phyloP scores from a whole-genome alignment of 2,113 vertebrate species.

The Macquaria ambigua region DNA sequence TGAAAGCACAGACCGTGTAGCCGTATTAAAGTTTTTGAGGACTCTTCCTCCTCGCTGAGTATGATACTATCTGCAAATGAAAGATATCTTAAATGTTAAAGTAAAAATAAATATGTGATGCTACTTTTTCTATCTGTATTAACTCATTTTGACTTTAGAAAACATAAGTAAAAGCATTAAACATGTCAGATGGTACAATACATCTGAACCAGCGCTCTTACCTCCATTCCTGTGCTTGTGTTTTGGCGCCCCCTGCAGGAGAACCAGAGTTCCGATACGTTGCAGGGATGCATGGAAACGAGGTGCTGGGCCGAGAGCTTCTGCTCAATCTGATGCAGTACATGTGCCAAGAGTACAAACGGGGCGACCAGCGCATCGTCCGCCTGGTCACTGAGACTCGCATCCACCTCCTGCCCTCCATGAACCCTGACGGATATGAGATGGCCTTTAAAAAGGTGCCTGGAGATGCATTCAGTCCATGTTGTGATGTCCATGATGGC shows the following conservation, averaged over 20 bases:
- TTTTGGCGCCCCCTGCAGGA: constrained; percentile 82
- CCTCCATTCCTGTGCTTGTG: not conserved
- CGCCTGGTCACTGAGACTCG: constrained; percentile 90
- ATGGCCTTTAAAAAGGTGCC: constrained; percentile 90
- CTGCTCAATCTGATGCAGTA: constrained; percentile 94
- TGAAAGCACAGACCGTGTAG: not conserved
- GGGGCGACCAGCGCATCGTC: constrained; percentile 88
- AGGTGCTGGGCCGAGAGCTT: constrained; percentile 92
- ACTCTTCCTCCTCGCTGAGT: not conserved
- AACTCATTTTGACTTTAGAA: not conserved
- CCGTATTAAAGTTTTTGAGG: not conserved
- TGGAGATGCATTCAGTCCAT: too few relatives aligned
- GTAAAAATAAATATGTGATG: not conserved
- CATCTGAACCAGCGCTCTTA: too few relatives aligned
- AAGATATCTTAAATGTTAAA: not conserved
- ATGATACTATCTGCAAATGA: not conserved
- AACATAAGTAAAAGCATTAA: not conserved
- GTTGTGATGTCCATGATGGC: not conserved
- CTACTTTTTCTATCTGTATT: not conserved
- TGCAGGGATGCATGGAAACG: constrained; percentile 94
- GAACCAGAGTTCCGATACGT: constrained; percentile 96
- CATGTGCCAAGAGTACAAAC: constrained; percentile 92
- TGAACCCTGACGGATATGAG: constrained; percentile 96
- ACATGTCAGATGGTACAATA: not conserved
- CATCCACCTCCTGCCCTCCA: constrained; percentile 94